Evolutionary conservation across 1,140 invertebrate genomes (phyloP).

Genomic region (Drosophila murphyi): DNA sequence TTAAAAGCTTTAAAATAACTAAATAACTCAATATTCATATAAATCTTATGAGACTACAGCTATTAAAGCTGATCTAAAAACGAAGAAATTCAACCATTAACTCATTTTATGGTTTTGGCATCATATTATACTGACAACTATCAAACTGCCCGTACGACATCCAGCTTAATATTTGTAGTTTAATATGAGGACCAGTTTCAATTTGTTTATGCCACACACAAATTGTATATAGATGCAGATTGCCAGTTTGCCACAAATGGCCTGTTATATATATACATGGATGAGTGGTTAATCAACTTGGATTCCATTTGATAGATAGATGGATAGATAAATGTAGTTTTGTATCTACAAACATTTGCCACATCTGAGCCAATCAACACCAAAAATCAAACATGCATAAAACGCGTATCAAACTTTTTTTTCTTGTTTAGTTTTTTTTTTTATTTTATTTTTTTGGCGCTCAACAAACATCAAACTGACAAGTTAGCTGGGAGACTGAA

Average conservation of each 20-base stretch:
- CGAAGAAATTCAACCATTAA: no score
- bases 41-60: no score
- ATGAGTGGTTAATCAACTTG: slow-evolving; percentile 50
- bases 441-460: slow-evolving; percentile 5
- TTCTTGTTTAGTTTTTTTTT: background rate
- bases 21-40: no score
- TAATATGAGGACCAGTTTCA: no score
- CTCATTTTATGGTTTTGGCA: no score
- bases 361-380: slow-evolving; percentile 62
- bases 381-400: slow-evolving; percentile 63
- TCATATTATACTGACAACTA: no score
- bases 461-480: slow-evolving; percentile 55
- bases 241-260: background rate
- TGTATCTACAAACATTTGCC: slow-evolving; percentile 10
- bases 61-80: no score
- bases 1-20: no score
- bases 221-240: background rate
- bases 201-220: background rate
- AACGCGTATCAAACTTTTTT: slow-evolving; percentile 12
- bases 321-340: background rate
- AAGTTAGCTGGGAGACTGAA: slow-evolving; percentile 8
- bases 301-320: slow-evolving; percentile 33
- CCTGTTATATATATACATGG: slow-evolving; percentile 4
- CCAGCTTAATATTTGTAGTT: slow-evolving; percentile 12
- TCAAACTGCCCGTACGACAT: background rate